Conservation (phyloP, 1,140 invertebrate species). For the Eriocheir sinensis region DNA sequence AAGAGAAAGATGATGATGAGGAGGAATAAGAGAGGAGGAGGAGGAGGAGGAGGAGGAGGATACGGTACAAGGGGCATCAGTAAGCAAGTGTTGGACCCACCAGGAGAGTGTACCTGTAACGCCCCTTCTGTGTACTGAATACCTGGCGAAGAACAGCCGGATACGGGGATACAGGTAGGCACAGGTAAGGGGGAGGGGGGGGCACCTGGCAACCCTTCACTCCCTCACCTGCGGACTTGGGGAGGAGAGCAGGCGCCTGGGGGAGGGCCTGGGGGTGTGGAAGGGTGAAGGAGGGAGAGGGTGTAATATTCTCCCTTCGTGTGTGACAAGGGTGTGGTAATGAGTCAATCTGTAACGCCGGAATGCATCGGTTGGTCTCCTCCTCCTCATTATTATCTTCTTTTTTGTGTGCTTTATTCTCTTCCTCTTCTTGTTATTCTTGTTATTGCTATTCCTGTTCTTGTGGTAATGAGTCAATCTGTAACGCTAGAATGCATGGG, state of each 20-base stretch:
- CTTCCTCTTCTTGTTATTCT: too few relatives aligned
- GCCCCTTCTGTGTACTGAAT: not conserved
- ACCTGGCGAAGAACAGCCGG: not conserved
- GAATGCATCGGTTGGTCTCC: not conserved
- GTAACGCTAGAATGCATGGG: not conserved
- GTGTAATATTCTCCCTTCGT: not conserved
- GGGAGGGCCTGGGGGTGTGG: not conserved
- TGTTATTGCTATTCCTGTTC: not conserved
- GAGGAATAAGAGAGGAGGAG: too few relatives aligned
- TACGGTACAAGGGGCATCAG: not conserved
- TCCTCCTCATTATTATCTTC: too few relatives aligned
- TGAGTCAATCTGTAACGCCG: slow-evolving; percentile 4
- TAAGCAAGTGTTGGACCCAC: not conserved
- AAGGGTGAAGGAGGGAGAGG: not conserved
- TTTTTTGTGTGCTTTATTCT: too few relatives aligned
- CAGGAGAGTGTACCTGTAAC: not conserved
- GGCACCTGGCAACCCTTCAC: not conserved
- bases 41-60: not conserved
- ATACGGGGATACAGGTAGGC: not conserved
- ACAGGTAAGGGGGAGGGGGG: not conserved
- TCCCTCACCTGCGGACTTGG: not conserved
- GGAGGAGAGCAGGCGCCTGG: not conserved
- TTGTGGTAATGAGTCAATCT: not conserved
- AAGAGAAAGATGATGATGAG: not conserved
- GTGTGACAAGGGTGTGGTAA: not conserved